These are phyloP conservation scores for Daboia siamensis DNA, from an alignment of 2,113 vertebrate genomes.

Conservation along the genomic window DNA sequence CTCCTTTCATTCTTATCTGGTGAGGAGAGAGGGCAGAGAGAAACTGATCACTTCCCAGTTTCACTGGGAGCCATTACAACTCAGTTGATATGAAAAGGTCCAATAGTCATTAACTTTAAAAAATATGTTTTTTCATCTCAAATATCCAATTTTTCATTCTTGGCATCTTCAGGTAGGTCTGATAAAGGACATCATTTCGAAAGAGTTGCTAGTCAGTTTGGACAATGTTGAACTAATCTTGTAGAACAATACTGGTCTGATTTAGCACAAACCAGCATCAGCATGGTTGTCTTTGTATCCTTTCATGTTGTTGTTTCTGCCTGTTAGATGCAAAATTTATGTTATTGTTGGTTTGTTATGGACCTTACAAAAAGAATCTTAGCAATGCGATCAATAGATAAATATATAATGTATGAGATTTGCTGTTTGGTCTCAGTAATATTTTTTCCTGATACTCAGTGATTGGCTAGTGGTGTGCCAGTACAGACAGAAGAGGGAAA, in stretches of 20 bases:
- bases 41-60: neutral
- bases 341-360: neutral
- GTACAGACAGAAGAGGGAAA: neutral
- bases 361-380: neutral
- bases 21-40: neutral
- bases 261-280: neutral
- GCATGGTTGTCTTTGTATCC: neutral
- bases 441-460: neutral
- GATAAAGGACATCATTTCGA: neutral
- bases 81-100: neutral
- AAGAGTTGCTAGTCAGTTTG: neutral
- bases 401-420: neutral
- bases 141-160: neutral
- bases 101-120: neutral
- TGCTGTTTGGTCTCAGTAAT: neutral
- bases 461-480: neutral
- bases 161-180: neutral
- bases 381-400: neutral
- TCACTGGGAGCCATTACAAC: neutral
- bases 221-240: neutral
- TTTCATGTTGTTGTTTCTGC: neutral
- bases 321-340: no score
- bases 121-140: neutral
- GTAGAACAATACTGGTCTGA: neutral
- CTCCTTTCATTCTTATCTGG: neutral